Evolutionary conservation across 2,888 invertebrate species (phyloP), one percentile per base, ranked within the genome.

Genomic region (Drosophila lacicola): DNA sequence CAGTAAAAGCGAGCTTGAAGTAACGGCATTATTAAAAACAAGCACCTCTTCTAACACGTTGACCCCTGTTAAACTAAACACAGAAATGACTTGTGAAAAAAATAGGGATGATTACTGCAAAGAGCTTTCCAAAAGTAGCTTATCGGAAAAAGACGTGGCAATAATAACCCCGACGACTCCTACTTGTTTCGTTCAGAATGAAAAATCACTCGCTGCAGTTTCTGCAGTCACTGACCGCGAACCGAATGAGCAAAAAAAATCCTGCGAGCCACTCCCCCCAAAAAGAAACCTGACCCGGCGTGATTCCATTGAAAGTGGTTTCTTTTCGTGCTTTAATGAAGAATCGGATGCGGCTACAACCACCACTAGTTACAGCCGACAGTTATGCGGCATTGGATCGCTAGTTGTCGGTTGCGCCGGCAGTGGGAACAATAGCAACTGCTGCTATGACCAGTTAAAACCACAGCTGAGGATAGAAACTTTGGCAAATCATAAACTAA

Each of bases 271-370:
- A 49, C 78, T 82, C 58, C 90, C 86, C 2, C 70, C 90, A 34
- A 85, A 91, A 75, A 63, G 80, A 51, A 86, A 90, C n/a, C 92
- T 95, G n/a, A 94, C 95, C 36, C 93, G 97, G 17, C 94, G 97
- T 47, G 97, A 96, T 62, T 97, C 97, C 19, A 97, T 97, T 91
- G 97, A 97, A 92, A 96, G 96, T 80, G 97, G 97, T 19, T 97
- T 97, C 91, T 97, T 97, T 94, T 97, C 97, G 60, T 97, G 96
- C 83, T 96, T 96, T 73, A 96, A 96, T 88, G 96, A 96, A 90
- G 96, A 96, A 90, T 94, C 95, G 73, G 96, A 96, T 90, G 94
- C 95, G 80, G 94, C 95, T 79, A 94, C 94, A 64, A 92, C 90
- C 29, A 81, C 82, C 49, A 90, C 78, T 11, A 90, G 70, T 29